Base-by-base conservation (phyloP, 2,888 invertebrate genomes). In the Calameuta idolon region DNA sequence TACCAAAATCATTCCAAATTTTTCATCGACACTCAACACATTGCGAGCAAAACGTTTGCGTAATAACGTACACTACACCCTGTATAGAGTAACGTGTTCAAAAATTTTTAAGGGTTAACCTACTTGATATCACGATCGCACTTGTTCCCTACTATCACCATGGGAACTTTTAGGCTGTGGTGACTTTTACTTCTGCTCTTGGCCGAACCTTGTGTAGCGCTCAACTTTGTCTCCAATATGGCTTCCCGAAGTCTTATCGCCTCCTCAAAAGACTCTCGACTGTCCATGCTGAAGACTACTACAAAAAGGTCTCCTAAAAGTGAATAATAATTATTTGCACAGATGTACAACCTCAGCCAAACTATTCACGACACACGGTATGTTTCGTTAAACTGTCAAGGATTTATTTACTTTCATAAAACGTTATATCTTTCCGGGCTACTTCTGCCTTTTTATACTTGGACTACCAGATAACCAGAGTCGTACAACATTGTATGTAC, bases 101-200 rank as follows among this genome's bases (percentile, higher is more conserved):
- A 55, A 23, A 0, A 55, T 55, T 23, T 23, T 55, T 9, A 9
- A 55, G 23, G 55, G 23, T 55, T 55, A 55, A 92, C 94, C 91
- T 90, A 96, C 96, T 95, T 95, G 87, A 95, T 93, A 75, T 97
- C 97, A 87, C 94, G 94, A 92, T 97, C 97, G 91, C 96, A 95
- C 93, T 97, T 97, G 91, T 97, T 97, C 76, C 97, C 97, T 3
- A 96, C 97, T 80, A 97, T 94, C 76, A 97, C 95, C 95, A 97
- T 97, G 69, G 97, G 97, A 74, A 97, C 96, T 88, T 95, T 89
- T 75, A 89, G 84, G 81, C 85, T 88, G 84, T 85, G 90, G 94
- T 77, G 94, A 92, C 88, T 94, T 94, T 86, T 95, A 93, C 89
- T 95, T 93, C 92, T 92, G 81, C 93, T 92, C 75, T 94, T 94